phyloP scores from a whole-genome alignment of 1,140 invertebrate genomes.

The Pristionchus pacificus region DNA sequence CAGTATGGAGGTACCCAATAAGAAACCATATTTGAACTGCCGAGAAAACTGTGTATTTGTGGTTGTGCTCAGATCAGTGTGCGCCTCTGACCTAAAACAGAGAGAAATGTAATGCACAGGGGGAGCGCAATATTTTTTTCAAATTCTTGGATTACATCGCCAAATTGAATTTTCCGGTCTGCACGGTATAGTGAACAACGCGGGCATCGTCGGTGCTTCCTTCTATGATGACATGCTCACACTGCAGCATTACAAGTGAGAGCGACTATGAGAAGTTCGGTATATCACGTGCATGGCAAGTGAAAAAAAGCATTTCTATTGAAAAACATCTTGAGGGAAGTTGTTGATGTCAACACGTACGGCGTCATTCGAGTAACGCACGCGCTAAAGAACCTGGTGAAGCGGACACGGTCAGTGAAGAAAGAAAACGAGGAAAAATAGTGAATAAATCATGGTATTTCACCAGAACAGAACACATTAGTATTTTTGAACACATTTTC shows the following conservation, averaged over 20 bases:
- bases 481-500: no score
- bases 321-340: neutral
- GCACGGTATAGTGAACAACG: conserved; percentile 32
- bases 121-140: conserved; percentile 14
- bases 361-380: conserved; percentile 40
- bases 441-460: no score
- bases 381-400: conserved; percentile 36
- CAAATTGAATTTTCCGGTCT: neutral
- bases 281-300: neutral
- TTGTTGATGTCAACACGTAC: conserved; percentile 35
- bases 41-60: no score
- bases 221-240: conserved; percentile 36
- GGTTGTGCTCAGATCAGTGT: no score
- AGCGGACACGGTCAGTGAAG: conserved; percentile 35
- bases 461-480: no score
- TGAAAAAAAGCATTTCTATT: no score
- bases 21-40: no score
- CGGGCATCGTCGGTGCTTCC: conserved; percentile 36
- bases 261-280: conserved; percentile 14
- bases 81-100: no score
- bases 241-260: conserved; percentile 35
- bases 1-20: conserved; percentile 22
- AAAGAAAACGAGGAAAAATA: no score
- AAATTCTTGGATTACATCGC: conserved; percentile 30
- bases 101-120: no score